Percentiles rank a stretch among this genome's conserved stretches.
Conservation (phyloP, 2,113 vertebrate genomes). For the Triplophysa tibetana region DNA sequence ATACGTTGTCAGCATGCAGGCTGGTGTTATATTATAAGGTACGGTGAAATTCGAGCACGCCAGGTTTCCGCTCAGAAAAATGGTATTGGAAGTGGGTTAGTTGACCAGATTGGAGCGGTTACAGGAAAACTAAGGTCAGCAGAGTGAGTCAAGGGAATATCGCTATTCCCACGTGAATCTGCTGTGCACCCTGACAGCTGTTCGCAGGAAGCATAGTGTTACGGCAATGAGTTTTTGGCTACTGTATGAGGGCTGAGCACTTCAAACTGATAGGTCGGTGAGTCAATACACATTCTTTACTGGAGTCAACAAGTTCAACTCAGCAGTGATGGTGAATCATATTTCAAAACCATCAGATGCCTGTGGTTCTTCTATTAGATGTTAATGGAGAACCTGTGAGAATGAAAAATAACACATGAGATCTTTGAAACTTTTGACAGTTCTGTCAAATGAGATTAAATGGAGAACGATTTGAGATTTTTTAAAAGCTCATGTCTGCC, state of each 20-base stretch:
- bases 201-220: constrained; percentile 22
- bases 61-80: constrained; percentile 36
- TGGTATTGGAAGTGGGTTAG: constrained; percentile 17
- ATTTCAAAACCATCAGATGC: not conserved
- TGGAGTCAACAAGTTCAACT: constrained; percentile 11
- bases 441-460: too few relatives aligned
- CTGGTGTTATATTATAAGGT: constrained; percentile 18
- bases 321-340: not conserved
- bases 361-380: not conserved
- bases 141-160: constrained; percentile 9
- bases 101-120: constrained; percentile 32
- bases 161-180: constrained; percentile 17
- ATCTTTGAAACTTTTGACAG: too few relatives aligned
- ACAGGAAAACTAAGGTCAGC: constrained; percentile 17
- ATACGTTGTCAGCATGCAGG: constrained; percentile 44
- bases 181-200: constrained; percentile 33
- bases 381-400: not conserved
- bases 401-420: too few relatives aligned
- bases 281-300: not conserved
- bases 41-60: constrained; percentile 27
- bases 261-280: not conserved
- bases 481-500: too few relatives aligned
- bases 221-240: constrained; percentile 27
- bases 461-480: too few relatives aligned
- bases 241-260: not conserved